Evolutionary conservation across 2,888 invertebrate genomes (phyloP), one percentile per base, ranked within the genome.

Genomic region (Dioctria rufipes): DNA sequence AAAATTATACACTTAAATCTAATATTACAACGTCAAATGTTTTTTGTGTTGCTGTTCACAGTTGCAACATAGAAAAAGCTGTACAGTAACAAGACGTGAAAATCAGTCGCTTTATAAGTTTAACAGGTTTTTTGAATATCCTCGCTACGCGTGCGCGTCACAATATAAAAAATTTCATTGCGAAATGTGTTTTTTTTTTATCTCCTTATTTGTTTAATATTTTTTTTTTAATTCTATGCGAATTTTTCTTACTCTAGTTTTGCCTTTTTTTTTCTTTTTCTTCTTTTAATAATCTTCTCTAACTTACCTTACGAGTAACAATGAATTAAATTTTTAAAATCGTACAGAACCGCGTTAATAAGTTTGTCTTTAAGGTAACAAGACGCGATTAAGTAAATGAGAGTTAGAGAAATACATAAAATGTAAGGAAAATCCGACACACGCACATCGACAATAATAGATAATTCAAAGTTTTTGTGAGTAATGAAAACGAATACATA

Each of bases 21-120:
- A 60, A 46, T 61, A 58, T 73, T 63, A 77, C 77, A 77, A 77
- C 63, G 54, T 77, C 63, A 77, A 75, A 63, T 73, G 46, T 77
- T 43, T 77, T 77, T 77, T 40, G 58, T 75, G 58, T 77, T 77
- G 77, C 77, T 37, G 25, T 63, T 63, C 51, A 73, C 37, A 77
- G 63, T 77, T 5, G 77, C 77, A 77, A 77, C 77, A 42, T 77
- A 61, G 63, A 77, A 77, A 25, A 63, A 77, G 77, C 77, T 77
- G 77, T 77, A 77, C 77, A 77, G 49, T 77, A 77, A 77, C 77
- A 77, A 77, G 77, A 77, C 43, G 61, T 77, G 77, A 77, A 77
- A 77, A 77, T 77, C 77, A 77, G 77, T 77, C 77, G 63, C 61
- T 77, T 63, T 77, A 61, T 77, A 63, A 63, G 13, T 77, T 61